Evolutionary conservation across 2,113 vertebrate genomes (phyloP).

Genomic region (Microcebus lehilahytsara): DNA sequence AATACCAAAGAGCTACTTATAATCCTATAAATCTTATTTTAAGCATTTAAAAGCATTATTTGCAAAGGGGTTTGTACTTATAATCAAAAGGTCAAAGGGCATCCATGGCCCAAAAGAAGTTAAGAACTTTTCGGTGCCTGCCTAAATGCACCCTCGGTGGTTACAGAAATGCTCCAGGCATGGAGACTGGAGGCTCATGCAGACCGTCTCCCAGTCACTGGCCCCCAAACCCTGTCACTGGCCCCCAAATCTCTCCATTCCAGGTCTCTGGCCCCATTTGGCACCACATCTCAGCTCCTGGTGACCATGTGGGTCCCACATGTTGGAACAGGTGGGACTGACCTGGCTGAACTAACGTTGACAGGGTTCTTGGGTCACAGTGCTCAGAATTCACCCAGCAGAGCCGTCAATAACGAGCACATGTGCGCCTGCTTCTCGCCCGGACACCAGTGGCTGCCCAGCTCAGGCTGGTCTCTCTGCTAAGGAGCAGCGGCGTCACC

Average conservation of each 20-base stretch:
- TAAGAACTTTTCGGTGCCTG: not conserved
- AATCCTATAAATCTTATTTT: not conserved
- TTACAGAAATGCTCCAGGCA: not conserved
- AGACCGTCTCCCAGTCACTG: not conserved
- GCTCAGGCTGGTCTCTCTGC: not conserved
- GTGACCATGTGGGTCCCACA: not conserved
- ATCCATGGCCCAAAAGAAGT: not conserved
- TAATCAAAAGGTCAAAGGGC: not conserved
- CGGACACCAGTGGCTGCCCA: too few species aligned
- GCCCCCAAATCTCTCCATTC: not conserved
- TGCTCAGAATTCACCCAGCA: not conserved
- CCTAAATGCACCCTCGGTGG: not conserved
- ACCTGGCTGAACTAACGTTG: not conserved
- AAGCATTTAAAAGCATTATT: not conserved
- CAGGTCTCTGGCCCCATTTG: not conserved
- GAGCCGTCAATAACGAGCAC: not conserved
- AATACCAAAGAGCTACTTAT: not conserved
- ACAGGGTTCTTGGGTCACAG: not conserved
- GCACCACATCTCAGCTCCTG: not conserved
- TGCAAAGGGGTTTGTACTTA: not conserved
- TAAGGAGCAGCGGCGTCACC: rapidly evolving
- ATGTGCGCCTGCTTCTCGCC: not conserved
- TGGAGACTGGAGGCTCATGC: not conserved
- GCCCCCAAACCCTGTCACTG: not conserved
- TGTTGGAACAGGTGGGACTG: not conserved